A percentile compares a stretch with the other conserved stretches of the same genome.
Conservation (phyloP, 2,888 invertebrate species). For the Agonopterix heracliana region DNA sequence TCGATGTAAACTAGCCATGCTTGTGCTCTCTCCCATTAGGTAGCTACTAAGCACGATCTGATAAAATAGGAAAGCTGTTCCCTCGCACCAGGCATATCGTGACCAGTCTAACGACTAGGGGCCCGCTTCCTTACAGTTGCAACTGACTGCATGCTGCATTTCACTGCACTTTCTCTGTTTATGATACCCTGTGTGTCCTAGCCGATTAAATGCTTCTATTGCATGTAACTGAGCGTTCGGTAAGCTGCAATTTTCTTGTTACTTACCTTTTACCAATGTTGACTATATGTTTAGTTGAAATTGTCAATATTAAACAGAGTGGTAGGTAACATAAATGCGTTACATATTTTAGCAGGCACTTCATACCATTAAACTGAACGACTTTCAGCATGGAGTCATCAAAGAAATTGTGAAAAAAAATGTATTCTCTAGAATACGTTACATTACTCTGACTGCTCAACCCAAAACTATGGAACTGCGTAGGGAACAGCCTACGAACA, state of each 20-base stretch:
- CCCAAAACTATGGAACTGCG: no score
- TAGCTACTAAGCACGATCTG: not conserved
- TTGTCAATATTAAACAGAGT: not conserved
- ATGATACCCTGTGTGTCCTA: slow-evolving; percentile 18
- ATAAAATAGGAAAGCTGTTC: slow-evolving; percentile 33
- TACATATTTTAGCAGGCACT: no score
- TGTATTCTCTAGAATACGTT: no score
- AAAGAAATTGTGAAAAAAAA: no score
- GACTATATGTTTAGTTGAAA: not conserved
- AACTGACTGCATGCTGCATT: slow-evolving; percentile 18
- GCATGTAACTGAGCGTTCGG: slow-evolving; percentile 11
- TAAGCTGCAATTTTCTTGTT: slow-evolving; percentile 6
- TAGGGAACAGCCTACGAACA: no score
- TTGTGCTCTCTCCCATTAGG: no score
- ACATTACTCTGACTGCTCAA: no score
- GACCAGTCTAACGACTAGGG: slow-evolving; percentile 38
- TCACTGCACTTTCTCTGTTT: slow-evolving; percentile 43
- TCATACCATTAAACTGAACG: no score
- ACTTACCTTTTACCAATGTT: slow-evolving; percentile 2
- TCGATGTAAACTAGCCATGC: no score
- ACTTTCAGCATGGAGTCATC: no score
- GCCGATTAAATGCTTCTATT: slow-evolving; percentile 23
- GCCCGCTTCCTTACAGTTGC: slow-evolving; percentile 14
- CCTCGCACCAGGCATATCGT: slow-evolving; percentile 32
- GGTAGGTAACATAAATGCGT: no score